Base-by-base conservation (phyloP, 2,888 invertebrate genomes). In the Lasioglossum marginatum region DNA sequence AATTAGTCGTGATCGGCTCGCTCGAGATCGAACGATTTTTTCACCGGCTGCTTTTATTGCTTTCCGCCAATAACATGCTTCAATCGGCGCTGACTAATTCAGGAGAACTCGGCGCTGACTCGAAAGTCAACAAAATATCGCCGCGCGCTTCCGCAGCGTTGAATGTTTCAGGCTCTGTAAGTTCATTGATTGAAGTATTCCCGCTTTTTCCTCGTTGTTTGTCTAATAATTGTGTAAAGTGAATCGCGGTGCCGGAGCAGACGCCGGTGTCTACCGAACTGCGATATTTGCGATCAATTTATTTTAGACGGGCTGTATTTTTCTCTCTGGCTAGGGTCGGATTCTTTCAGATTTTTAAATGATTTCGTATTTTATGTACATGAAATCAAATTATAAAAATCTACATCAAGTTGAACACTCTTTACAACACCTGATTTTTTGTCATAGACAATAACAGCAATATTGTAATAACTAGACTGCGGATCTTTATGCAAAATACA, bases 111-210 rank as follows among this genome's bases (percentile, higher is more conserved):
- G 37, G 1, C 4, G 81, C 60, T 34, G 45, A 16, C 68, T 12
- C 31, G 16, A 43, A 66, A 70, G 37, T 57, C 34, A 76, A 70
- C 34, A 23, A 37, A 34, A 63, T 40, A n/a, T 19, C 57, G 14
- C 14, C n/a, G 43, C 43, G 12, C 12, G 14, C 76, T n/a, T 43
- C 27, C 73, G n/a, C 45, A 8, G 27, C 37, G 52, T 52, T 27
- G 23, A 52, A 77, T 52, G 52, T 52, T 77, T 77, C 19, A n/a
- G 19, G 52, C 31, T 81, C 43, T 77, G 43, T n/a, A 68, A 68
- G 37, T 78, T 48, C 48, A 19, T 81, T 40, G 12, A 60, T n/a
- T 43, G n/a, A 27, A 43, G 37, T 10, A 23, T 23, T 37, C 52
- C 43, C 31, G 63, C 12, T 63, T 63, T 31, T 31, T 2, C 14